These are phyloP conservation scores for Patagioenas fasciata DNA, from an alignment of 2,113 vertebrate genomes.

Conservation along the genomic window DNA sequence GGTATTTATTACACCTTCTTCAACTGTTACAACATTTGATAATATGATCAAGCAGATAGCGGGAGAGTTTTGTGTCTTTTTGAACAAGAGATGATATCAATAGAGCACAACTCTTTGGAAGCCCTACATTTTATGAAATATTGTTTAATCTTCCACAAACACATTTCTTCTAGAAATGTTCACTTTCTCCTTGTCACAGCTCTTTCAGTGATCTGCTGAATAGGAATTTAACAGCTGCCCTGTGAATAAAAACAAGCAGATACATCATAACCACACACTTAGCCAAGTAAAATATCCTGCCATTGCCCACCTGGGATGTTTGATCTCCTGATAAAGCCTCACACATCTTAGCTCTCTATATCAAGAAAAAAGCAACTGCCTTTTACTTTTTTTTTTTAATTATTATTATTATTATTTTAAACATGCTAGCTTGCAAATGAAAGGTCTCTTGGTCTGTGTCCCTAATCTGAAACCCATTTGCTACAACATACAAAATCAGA, in stretches of 20 bases:
- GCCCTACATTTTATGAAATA: background rate
- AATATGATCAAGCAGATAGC: background rate
- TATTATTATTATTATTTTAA: too few relatives aligned
- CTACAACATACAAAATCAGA: background rate
- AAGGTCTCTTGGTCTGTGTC: background rate
- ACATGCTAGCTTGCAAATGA: background rate
- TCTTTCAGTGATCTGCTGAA: background rate
- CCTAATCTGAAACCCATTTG: background rate
- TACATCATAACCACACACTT: rapidly evolving
- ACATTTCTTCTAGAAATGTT: background rate
- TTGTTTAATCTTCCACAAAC: background rate
- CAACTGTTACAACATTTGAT: background rate
- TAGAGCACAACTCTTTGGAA: background rate
- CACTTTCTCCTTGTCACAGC: background rate
- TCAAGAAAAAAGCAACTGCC: background rate
- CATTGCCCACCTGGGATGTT: background rate
- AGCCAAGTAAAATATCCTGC: background rate
- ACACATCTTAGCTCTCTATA: background rate
- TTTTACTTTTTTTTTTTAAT: background rate
- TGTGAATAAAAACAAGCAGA: background rate
- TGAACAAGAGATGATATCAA: background rate
- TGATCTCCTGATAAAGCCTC: background rate
- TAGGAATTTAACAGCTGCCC: background rate
- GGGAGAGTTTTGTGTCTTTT: background rate
- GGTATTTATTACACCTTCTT: background rate